Conservation (phyloP, 2,113 vertebrate genomes). For the Phylloscopus trochilus region DNA sequence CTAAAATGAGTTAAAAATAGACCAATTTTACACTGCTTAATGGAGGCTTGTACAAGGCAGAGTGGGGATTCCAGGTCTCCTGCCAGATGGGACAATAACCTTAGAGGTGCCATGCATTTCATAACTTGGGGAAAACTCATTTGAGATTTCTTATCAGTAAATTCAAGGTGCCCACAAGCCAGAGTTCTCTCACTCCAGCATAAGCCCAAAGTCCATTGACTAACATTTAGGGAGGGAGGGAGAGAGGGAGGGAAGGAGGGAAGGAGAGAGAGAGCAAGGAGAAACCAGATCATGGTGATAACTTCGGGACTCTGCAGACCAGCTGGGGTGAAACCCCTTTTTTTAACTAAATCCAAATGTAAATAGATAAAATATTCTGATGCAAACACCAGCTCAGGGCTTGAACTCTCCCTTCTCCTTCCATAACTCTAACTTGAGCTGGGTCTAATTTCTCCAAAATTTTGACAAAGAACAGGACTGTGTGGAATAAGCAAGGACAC, state of each 20-base stretch:
- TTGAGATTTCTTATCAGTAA: background rate
- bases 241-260: too few species aligned
- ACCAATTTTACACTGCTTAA: background rate
- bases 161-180: background rate
- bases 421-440: background rate
- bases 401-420: background rate
- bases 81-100: background rate
- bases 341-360: background rate
- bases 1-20: constrained; percentile 53
- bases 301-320: background rate
- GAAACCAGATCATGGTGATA: background rate
- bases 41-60: background rate
- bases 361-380: background rate
- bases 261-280: background rate
- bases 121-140: background rate
- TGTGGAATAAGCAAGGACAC: background rate
- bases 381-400: background rate
- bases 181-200: background rate
- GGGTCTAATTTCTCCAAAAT: background rate
- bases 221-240: background rate
- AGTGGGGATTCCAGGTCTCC: background rate
- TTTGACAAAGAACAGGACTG: background rate
- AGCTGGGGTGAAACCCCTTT: background rate
- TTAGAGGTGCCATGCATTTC: background rate
- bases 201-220: background rate